Base-by-base conservation (phyloP, 2,888 invertebrate genomes). In the Bellardia bayeri region DNA sequence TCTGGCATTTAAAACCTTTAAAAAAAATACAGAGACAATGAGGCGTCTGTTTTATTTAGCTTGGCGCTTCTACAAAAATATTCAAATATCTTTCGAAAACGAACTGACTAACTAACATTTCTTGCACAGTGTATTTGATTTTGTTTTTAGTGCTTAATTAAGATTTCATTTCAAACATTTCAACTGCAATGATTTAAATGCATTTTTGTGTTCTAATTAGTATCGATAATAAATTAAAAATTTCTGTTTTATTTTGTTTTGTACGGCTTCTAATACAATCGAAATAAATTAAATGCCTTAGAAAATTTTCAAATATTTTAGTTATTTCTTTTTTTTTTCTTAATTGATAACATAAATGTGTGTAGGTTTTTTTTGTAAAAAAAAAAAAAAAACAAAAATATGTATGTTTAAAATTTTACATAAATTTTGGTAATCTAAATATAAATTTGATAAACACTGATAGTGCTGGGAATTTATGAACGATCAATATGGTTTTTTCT, bases 161-260 rank as follows among this genome's bases (percentile, higher is more conserved):
- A 83, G 83, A 66, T 75, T 40, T 69, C 40, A 42, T 64, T 54
- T 71, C 16, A 68, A 69, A 71, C 23, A 71, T 54, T 68, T 72
- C 45, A 37, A 45, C 49, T 66, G 61, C 61, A 61, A 63, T 83
- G 83, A 83, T 76, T 75, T 64, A 83, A 83, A 83, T 69, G 69
- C 79, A 64, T 80, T 86, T 76, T 75, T 40, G 33, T 83, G 63
- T 69, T 71, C 64, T 75, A 80, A 72, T 78, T 86, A 66, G 66
- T 64, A 72, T 16, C 30, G 72, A 42, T 78, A 76, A 72, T 83
- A 86, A 74, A 82, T 86, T 82, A 68, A 8, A 63, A 13, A 45
- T 61, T 30, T 54, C 11, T 69, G 16, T 78, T 45, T 3, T 9
- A 23, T 49, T 37, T 14, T 45, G 42, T 45, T 78, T 1, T 4